phyloP scores from a whole-genome alignment of 2,797 vertebrate genomes.

The Micrastur ruficollis region DNA sequence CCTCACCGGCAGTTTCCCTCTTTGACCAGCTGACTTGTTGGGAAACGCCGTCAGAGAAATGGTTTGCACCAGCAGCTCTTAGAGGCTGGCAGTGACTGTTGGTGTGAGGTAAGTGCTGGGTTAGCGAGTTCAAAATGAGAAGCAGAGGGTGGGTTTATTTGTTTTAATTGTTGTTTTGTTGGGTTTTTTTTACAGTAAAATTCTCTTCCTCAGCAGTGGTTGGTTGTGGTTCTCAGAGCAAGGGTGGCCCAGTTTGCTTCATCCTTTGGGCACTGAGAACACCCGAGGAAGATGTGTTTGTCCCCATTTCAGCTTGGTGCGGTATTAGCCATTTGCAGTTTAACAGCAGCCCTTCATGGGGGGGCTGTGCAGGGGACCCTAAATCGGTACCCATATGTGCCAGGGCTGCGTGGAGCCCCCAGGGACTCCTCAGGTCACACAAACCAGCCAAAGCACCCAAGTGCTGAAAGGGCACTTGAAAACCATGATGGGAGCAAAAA shows the following conservation, averaged over 20 bases:
- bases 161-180: neutral
- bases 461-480: neutral
- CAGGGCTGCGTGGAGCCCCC: fast-evolving
- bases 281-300: neutral
- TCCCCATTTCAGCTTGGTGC: neutral
- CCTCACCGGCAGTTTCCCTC: neutral
- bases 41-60: neutral
- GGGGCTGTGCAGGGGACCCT: neutral
- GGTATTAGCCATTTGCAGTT: fast-evolving
- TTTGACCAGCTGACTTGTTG: neutral
- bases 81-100: neutral
- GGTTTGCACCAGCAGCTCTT: neutral
- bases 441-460: neutral
- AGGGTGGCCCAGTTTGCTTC: neutral
- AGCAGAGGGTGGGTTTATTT: neutral
- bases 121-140: neutral
- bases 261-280: neutral
- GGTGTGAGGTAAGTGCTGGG: neutral
- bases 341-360: neutral
- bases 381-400: neutral
- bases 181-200: neutral
- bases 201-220: neutral
- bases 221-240: constrained; percentile 6
- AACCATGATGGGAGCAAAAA: fast-evolving
- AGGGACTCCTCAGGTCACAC: neutral